phyloP scores from a whole-genome alignment of 1,140 invertebrate species.

The Rhagoletis zephyria region DNA sequence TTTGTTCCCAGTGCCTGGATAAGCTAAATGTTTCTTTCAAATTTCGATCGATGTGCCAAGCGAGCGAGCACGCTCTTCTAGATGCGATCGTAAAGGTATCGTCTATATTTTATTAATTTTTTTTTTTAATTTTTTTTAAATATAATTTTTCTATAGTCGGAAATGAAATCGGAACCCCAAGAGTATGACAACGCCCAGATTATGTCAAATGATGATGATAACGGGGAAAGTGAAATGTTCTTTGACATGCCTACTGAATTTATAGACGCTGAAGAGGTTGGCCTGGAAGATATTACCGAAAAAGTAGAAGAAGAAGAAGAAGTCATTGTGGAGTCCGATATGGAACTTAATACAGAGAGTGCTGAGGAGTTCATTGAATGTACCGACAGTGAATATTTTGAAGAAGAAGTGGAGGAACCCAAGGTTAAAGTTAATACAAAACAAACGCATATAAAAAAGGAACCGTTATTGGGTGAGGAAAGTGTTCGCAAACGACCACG shows the following conservation, averaged over 20 bases:
- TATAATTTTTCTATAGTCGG: slow-evolving; percentile 58
- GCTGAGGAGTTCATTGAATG: slow-evolving; percentile 59
- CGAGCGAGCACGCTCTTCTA: slow-evolving; percentile 66
- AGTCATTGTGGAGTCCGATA: slow-evolving; percentile 59
- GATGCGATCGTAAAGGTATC: slow-evolving; percentile 67
- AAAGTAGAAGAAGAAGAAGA: slow-evolving; percentile 64
- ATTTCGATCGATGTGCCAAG: slow-evolving; percentile 66
- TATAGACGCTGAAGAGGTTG: slow-evolving; percentile 67
- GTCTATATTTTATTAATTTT: background rate
- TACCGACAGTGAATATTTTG: slow-evolving; percentile 55
- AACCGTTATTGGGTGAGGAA: background rate
- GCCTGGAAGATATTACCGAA: slow-evolving; percentile 65
- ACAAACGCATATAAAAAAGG: background rate
- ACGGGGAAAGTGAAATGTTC: slow-evolving; percentile 61
- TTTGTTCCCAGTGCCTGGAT: slow-evolving; percentile 64
- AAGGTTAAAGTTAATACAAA: background rate
- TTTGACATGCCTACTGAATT: slow-evolving; percentile 66
- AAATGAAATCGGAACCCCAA: slow-evolving; percentile 65
- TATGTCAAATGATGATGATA: slow-evolving; percentile 58
- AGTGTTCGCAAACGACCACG: background rate
- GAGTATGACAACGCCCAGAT: slow-evolving; percentile 57
- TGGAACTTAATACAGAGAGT: slow-evolving; percentile 9
- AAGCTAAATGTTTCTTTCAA: slow-evolving; percentile 63
- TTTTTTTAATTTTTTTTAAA: background rate
- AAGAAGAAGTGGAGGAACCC: background rate